These are phyloP conservation scores for Loxodonta africana DNA, from an alignment of 2,113 vertebrate genomes.

Conservation along the genomic window DNA sequence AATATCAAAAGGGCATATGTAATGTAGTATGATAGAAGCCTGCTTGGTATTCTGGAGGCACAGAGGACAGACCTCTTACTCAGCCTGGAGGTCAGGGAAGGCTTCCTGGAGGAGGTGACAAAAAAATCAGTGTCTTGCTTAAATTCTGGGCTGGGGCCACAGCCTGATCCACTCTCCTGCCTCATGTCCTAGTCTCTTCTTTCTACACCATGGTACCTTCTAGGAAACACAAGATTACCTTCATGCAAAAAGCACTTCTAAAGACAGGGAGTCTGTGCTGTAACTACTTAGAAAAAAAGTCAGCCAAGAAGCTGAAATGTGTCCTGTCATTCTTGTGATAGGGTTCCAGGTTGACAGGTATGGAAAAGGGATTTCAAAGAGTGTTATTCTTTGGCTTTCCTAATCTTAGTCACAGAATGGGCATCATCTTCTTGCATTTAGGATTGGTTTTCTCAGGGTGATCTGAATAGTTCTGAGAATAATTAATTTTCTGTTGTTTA, in stretches of 20 bases:
- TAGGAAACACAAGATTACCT: background rate
- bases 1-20: background rate
- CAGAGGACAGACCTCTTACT: background rate
- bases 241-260: background rate
- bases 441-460: slow-evolving; percentile 29
- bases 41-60: background rate
- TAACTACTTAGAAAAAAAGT: background rate
- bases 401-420: background rate
- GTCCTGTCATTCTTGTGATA: background rate
- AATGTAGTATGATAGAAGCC: background rate
- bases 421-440: background rate
- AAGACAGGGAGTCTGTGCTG: background rate
- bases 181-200: background rate
- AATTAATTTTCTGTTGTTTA: slow-evolving; percentile 18
- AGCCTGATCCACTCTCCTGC: background rate
- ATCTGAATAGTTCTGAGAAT: slow-evolving; percentile 8
- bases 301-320: background rate
- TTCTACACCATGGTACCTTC: background rate
- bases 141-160: background rate
- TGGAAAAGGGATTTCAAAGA: background rate
- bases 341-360: background rate
- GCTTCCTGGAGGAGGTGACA: background rate
- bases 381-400: background rate
- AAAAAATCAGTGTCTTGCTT: background rate
- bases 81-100: background rate